Percentiles rank a stretch among this genome's conserved stretches.
phyloP scores from a whole-genome alignment of 2,797 vertebrate genomes.

The Sebastes ruberrimus region DNA sequence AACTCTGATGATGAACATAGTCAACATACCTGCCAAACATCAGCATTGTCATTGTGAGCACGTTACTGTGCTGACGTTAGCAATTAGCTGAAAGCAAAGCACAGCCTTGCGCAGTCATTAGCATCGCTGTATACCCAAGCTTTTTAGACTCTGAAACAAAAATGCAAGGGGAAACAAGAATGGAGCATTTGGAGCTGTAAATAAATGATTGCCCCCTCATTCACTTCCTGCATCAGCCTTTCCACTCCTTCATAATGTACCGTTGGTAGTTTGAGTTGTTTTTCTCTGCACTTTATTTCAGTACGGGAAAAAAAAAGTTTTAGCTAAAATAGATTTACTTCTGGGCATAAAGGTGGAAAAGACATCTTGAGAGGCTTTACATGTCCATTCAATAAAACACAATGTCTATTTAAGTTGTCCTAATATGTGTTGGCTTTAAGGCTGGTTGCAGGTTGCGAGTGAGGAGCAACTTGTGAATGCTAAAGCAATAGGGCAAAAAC shows the following conservation, averaged over 20 bases:
- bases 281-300: background rate
- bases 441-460: background rate
- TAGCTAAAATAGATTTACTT: background rate
- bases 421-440: background rate
- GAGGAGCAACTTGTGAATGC: background rate
- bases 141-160: background rate
- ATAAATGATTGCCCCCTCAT: constrained; percentile 28
- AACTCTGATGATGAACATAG: background rate
- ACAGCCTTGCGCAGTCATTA: background rate
- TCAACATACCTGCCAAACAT: background rate
- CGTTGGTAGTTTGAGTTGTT: background rate
- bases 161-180: background rate
- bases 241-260: background rate
- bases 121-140: background rate
- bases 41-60: background rate
- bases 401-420: background rate
- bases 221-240: background rate
- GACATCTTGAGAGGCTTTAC: background rate
- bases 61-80: background rate
- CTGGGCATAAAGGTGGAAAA: background rate
- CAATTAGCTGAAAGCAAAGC: background rate
- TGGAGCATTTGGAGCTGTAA: constrained; percentile 11
- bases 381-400: background rate
- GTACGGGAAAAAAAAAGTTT: background rate
- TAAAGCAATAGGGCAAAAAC: background rate